Base-by-base conservation (phyloP, 2,797 vertebrate genomes). In the Hemitrygon akajei region DNA sequence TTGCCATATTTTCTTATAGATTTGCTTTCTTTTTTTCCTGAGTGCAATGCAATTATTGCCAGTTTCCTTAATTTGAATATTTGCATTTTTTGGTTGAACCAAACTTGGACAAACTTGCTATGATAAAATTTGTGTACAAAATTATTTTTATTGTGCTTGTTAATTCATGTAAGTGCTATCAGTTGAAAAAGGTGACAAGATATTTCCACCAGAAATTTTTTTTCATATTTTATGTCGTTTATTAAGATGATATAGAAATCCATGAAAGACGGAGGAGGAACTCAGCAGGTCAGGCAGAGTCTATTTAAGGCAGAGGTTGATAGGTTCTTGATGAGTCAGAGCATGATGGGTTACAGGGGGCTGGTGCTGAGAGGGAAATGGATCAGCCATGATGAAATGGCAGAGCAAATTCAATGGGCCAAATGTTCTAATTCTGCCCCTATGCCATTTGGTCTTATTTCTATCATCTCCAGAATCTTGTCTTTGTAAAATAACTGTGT, bases 181-280 rank as follows among this genome's bases (percentile, higher is more conserved):
- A 47, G 22, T 81, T 81, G 80, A 81, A 81, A 81, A 7, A 40
- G 40, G 56, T 37, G 7, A 0, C 34, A 30, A 63, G 60, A 94
- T 75, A 66, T 77, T 95, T 82, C n/a, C 18, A 34, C 30, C 60
- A 87, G 84, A 6, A 66, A n/a, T 4, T n/a, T 87, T 87, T 60
- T 58, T 66, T 89, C 91, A 76, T 93, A 10, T 77, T 22, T 37
- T 47, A 47, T 47, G 1, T 37, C 9, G 30, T 56, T 22, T 76
- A 91, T n/a, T 22, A 7, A 60, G 10, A 69, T 25, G 60, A 30
- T 94, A 47, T 47, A 47, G 47, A 47, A 47, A 47, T 47, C 47
- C 47, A 47, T 47, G 47, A 47, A 47, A 47, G 47, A 47, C 4
- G 47, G 2, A 2, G 47, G 47, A 47, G 47, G 47, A 47, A 3